These are phyloP conservation scores for Sarcophaga caerulescens DNA, from an alignment of 2,888 invertebrate genomes.

Conservation along the genomic window DNA sequence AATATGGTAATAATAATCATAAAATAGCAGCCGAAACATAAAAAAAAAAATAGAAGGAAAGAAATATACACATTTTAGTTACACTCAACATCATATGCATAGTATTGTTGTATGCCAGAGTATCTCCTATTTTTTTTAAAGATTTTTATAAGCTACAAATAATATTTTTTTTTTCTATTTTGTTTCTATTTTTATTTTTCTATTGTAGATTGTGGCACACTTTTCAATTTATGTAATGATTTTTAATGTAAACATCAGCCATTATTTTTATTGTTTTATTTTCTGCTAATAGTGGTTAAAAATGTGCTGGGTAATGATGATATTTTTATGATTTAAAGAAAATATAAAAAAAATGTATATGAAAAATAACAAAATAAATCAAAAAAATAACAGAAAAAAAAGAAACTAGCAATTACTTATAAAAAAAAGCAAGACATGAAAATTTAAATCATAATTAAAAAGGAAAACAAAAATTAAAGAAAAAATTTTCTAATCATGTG, in stretches of 20 bases:
- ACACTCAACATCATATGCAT: background rate
- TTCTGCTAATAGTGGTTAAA: constrained; percentile 29
- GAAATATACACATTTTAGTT: background rate
- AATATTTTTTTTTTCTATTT: background rate
- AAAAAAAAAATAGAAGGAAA: constrained; percentile 27
- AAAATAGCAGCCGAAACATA: constrained; percentile 44
- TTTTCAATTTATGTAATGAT: constrained; percentile 65
- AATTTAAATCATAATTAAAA: background rate
- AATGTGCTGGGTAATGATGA: constrained; percentile 35
- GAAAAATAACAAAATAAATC: background rate
- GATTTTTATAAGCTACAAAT: background rate
- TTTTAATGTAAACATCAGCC: constrained; percentile 62
- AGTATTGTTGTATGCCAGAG: background rate
- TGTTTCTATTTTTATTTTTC: constrained; percentile 1
- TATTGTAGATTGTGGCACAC: constrained; percentile 55
- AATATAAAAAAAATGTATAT: background rate
- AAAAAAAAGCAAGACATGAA: background rate
- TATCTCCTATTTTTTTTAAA: constrained; percentile 3
- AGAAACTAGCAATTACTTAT: constrained; percentile 19
- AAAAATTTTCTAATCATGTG: too few relatives aligned
- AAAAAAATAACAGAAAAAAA: background rate
- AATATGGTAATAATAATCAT: constrained; percentile 64
- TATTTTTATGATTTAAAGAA: constrained; percentile 14
- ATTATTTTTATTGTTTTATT: constrained; percentile 40
- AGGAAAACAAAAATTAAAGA: too few relatives aligned